Conservation (phyloP, 2,797 vertebrate species). For the Lagodon rhomboides region DNA sequence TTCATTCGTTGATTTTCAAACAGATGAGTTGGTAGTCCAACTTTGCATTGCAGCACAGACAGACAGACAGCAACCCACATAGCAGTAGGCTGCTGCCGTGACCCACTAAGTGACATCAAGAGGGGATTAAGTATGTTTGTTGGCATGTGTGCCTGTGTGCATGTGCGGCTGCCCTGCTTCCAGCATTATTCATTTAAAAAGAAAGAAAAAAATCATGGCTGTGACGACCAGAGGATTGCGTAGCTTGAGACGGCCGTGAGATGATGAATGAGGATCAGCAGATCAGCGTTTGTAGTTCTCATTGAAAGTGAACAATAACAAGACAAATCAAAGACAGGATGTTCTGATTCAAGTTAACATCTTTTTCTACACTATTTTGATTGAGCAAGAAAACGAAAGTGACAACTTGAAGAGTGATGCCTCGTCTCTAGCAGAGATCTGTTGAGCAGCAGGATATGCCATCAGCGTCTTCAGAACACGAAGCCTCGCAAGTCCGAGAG, state of each 20-base stretch:
- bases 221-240: not conserved
- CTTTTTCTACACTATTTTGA: not conserved
- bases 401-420: fast-evolving
- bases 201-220: slow-evolving; percentile 12
- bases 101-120: slow-evolving; percentile 65
- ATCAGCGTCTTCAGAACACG: slow-evolving; percentile 33
- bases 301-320: slow-evolving; percentile 8
- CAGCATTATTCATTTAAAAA: slow-evolving; percentile 27
- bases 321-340: slow-evolving; percentile 14
- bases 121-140: slow-evolving; percentile 55
- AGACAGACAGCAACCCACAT: slow-evolving; percentile 68
- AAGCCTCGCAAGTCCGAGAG: slow-evolving; percentile 58
- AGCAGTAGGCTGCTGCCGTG: slow-evolving; percentile 43
- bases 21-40: not conserved
- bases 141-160: slow-evolving; percentile 11
- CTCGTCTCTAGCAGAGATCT: slow-evolving; percentile 48
- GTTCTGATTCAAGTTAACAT: not conserved
- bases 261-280: not conserved
- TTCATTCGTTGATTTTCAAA: slow-evolving; percentile 20
- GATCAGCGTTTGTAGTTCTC: not conserved
- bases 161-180: slow-evolving; percentile 6
- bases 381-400: not conserved
- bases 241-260: not conserved
- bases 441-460: too few relatives aligned
- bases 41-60: slow-evolving; percentile 33